These are phyloP conservation scores for Liasis olivaceus DNA, from an alignment of 2,797 vertebrate species.

Conservation along the genomic window DNA sequence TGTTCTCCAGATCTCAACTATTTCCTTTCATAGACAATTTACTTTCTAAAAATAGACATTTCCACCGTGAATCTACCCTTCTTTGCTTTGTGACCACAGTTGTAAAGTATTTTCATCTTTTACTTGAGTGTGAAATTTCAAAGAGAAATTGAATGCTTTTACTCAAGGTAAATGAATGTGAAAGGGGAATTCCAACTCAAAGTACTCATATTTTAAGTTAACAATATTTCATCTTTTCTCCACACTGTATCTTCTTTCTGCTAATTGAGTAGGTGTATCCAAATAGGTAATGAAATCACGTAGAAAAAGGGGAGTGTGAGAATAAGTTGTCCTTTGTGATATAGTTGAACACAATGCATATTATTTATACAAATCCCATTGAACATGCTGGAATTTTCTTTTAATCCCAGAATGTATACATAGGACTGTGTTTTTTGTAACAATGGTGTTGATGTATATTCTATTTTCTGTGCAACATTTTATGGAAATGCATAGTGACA, in stretches of 20 bases:
- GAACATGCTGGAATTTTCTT: not conserved
- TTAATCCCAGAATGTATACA: not conserved
- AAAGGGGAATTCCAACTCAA: not conserved
- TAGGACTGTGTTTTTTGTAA: conserved; percentile 7
- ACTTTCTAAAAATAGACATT: not conserved
- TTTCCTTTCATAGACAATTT: not conserved
- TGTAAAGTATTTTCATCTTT: not conserved
- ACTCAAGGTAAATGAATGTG: not conserved
- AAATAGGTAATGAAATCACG: not conserved
- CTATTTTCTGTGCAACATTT: not conserved
- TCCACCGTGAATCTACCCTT: not conserved
- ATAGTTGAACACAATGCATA: conserved; percentile 13
- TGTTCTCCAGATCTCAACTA: not conserved
- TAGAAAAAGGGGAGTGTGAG: not conserved
- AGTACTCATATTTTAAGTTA: not conserved
- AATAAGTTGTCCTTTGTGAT: not conserved
- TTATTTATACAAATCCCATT: not conserved
- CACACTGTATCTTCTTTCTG: not conserved
- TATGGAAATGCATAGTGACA: not conserved
- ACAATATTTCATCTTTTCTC: not conserved
- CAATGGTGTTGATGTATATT: not conserved
- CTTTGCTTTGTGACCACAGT: not conserved
- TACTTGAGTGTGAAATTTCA: not conserved
- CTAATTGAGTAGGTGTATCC: not conserved
- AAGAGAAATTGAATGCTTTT: not conserved